Conservation (phyloP, 1,140 invertebrate species). For the Mactra quadrangularis region DNA sequence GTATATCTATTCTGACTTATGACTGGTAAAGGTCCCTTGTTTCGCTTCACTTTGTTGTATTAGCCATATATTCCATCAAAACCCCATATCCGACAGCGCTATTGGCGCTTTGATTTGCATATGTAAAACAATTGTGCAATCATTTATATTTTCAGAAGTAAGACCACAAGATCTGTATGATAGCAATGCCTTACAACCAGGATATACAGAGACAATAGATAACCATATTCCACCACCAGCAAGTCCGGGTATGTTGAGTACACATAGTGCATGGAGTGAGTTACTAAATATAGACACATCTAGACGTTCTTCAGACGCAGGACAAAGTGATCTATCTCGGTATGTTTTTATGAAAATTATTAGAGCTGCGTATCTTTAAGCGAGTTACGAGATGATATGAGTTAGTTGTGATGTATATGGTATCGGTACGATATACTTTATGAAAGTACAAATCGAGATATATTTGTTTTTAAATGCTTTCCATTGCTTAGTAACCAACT, state of each 20-base stretch:
- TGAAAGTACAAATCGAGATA: not conserved
- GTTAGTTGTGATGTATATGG: not conserved
- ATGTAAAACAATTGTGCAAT: too few species aligned
- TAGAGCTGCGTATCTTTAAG: not conserved
- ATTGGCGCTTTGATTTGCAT: too few species aligned
- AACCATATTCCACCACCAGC: slow-evolving; percentile 60
- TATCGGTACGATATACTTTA: not conserved
- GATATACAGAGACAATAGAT: slow-evolving; percentile 33
- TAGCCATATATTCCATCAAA: too few species aligned
- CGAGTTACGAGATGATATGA: not conserved
- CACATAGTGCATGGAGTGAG: slow-evolving; percentile 73
- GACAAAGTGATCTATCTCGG: slow-evolving; percentile 33
- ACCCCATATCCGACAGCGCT: too few species aligned
- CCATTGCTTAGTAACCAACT: not conserved
- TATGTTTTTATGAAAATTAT: not conserved
- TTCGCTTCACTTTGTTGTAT: too few species aligned
- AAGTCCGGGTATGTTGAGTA: slow-evolving; percentile 74
- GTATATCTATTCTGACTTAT: too few species aligned
- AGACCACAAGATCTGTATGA: slow-evolving; percentile 21
- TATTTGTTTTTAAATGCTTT: not conserved
- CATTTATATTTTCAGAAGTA: slow-evolving; percentile 34
- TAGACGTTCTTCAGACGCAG: slow-evolving; percentile 46
- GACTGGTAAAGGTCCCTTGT: too few species aligned
- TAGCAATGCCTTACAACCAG: slow-evolving; percentile 13
- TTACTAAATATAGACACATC: slow-evolving; percentile 60